phyloP scores from a whole-genome alignment of 2,888 invertebrate genomes.

The Aspidapion aeneum region DNA sequence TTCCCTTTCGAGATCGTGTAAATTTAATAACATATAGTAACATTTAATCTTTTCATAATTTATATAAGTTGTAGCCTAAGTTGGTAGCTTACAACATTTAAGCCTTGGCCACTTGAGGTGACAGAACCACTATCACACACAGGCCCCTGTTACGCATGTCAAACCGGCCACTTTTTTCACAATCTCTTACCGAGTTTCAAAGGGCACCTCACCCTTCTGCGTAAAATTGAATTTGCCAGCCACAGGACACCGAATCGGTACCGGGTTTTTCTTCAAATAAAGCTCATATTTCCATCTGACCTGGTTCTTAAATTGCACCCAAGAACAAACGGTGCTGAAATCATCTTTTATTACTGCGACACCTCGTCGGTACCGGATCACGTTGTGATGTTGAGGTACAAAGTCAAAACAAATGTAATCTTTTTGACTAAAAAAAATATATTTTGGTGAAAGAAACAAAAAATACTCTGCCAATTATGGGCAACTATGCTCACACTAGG shows the following conservation, averaged over 20 bases:
- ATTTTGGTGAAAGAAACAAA: too few species aligned
- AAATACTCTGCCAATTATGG: too few species aligned
- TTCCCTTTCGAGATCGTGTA: too few species aligned
- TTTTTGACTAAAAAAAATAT: slow-evolving; percentile 77
- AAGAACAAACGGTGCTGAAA: slow-evolving; percentile 91
- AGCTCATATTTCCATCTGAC: slow-evolving; percentile 86
- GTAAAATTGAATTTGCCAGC: slow-evolving; percentile 95
- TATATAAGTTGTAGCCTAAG: too few species aligned
- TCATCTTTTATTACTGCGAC: slow-evolving; percentile 85
- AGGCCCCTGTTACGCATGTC: too few species aligned
- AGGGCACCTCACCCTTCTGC: slow-evolving; percentile 85
- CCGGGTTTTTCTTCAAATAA: slow-evolving; percentile 81
- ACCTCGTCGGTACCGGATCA: slow-evolving; percentile 87
- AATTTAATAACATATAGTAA: too few species aligned
- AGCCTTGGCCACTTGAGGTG: too few species aligned
- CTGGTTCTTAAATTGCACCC: slow-evolving; percentile 86
- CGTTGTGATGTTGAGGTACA: slow-evolving; percentile 91
- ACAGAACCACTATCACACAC: too few species aligned
- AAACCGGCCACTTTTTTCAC: too few species aligned
- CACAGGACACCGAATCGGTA: slow-evolving; percentile 90
- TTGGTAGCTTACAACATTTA: too few species aligned
- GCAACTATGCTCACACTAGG: too few species aligned
- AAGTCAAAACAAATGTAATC: slow-evolving; percentile 98
- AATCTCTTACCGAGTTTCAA: slow-evolving; percentile 69
- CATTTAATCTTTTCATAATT: too few species aligned